Percentiles rank a stretch among this genome's conserved stretches.
phyloP scores from a whole-genome alignment of 2,797 vertebrate species.

The Cyprinodon diabolis region DNA sequence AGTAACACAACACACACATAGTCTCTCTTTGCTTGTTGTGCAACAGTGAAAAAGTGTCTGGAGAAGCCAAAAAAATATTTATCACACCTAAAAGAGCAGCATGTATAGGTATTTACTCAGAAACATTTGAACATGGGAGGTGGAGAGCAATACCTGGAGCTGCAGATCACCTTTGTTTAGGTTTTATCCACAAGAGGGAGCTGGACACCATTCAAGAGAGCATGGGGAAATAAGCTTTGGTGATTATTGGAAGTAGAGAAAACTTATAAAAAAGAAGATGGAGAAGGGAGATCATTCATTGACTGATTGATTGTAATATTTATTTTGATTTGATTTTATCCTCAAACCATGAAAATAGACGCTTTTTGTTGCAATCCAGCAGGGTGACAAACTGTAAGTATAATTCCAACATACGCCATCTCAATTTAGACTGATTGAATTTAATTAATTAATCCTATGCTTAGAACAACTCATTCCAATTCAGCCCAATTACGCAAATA shows the following conservation, averaged over 20 bases:
- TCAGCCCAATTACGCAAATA: too few relatives aligned
- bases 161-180: constrained; percentile 60
- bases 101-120: not conserved
- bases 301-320: too few relatives aligned
- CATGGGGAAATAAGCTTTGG: not conserved
- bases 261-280: not conserved
- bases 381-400: too few relatives aligned
- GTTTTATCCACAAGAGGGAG: constrained; percentile 51
- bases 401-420: not conserved
- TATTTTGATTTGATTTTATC: too few relatives aligned
- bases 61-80: not conserved
- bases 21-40: not conserved
- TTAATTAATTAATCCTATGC: not conserved
- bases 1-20: constrained; percentile 22
- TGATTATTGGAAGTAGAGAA: not conserved
- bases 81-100: not conserved
- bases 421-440: not conserved
- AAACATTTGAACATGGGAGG: not conserved
- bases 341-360: too few relatives aligned
- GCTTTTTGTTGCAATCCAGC: too few relatives aligned
- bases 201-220: constrained; percentile 4
- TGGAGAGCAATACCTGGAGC: constrained; percentile 16
- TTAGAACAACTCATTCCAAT: not conserved
- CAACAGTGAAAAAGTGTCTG: constrained; percentile 4
- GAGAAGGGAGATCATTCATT: too few relatives aligned